Evolutionary conservation across 1,140 invertebrate genomes (phyloP).

Genomic region (Solenopsis fugax): DNA sequence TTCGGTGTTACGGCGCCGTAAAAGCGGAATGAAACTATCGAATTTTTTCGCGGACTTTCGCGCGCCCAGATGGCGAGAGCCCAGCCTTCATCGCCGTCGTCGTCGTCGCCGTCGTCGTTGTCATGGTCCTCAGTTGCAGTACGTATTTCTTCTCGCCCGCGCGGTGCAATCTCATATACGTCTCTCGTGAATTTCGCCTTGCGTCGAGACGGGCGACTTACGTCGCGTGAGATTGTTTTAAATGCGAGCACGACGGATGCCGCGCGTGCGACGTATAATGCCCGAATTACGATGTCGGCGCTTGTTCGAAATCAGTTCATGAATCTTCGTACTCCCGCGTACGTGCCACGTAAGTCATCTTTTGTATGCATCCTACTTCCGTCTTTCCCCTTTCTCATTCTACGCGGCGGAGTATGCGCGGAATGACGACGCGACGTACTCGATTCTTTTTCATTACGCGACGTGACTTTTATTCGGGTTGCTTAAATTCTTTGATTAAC

Average conservation of each 20-base stretch:
- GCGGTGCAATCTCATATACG: conserved; percentile 38
- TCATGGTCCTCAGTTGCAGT: background rate
- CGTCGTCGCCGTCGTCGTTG: background rate
- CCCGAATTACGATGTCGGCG: conserved; percentile 7
- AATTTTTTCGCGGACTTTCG: conserved; percentile 63
- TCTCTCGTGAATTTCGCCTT: conserved; percentile 31
- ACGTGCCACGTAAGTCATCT: conserved; percentile 54
- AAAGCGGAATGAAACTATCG: conserved; percentile 67
- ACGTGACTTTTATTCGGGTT: conserved; percentile 1
- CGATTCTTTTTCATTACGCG: conserved; percentile 12
- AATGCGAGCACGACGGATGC: conserved; percentile 18
- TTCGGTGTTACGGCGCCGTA: conserved; percentile 62
- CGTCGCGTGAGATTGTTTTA: conserved; percentile 55
- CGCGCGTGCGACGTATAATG: background rate
- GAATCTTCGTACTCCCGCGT: conserved; percentile 27
- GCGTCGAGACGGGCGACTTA: conserved; percentile 14
- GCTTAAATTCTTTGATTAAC: conserved; percentile 14
- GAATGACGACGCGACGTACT: conserved; percentile 24
- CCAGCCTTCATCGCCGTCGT: background rate
- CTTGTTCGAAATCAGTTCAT: conserved; percentile 49
- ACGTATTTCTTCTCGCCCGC: conserved; percentile 4
- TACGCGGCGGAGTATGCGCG: background rate
- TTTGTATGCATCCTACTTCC: conserved; percentile 41
- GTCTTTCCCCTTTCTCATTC: background rate
- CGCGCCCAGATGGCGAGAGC: background rate